Percentiles rank a stretch among this genome's conserved stretches.
phyloP scores from a whole-genome alignment of 2,113 vertebrate species.

The Silurus asotus region DNA sequence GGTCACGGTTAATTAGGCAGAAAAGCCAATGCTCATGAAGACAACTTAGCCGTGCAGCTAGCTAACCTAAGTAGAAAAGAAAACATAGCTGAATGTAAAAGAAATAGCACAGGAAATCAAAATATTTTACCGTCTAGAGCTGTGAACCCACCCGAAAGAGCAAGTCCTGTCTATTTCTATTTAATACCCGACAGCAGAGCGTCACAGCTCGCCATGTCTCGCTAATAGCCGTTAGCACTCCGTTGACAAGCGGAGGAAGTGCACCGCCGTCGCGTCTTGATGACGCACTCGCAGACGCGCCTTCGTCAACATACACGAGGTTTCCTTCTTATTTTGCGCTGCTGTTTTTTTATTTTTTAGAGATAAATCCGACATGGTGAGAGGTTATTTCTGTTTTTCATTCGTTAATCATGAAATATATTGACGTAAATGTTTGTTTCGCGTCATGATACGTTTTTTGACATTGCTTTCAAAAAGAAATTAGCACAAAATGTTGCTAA shows the following conservation, averaged over 20 bases:
- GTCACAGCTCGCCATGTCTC: neutral
- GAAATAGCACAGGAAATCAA: neutral
- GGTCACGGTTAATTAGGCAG: neutral
- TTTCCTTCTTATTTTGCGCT: neutral
- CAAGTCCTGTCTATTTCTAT: neutral
- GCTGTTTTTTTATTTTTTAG: neutral
- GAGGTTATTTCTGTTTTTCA: neutral
- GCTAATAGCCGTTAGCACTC: neutral
- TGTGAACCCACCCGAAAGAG: too few species aligned
- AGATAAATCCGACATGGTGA: neutral
- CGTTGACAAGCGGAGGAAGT: neutral
- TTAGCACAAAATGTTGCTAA: neutral
- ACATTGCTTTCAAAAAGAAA: neutral
- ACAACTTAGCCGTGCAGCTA: neutral
- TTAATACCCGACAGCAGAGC: neutral
- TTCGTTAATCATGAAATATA: too few species aligned
- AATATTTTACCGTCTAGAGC: neutral
- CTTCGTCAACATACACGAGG: conserved; percentile 2
- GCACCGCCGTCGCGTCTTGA: neutral
- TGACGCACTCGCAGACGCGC: neutral
- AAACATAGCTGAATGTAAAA: neutral
- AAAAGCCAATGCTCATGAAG: neutral
- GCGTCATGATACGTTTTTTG: neutral
- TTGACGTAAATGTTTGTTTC: neutral
- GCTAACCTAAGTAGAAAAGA: neutral